phyloP scores from a whole-genome alignment of 2,888 invertebrate genomes.

The Malthinus seriepunctatus region DNA sequence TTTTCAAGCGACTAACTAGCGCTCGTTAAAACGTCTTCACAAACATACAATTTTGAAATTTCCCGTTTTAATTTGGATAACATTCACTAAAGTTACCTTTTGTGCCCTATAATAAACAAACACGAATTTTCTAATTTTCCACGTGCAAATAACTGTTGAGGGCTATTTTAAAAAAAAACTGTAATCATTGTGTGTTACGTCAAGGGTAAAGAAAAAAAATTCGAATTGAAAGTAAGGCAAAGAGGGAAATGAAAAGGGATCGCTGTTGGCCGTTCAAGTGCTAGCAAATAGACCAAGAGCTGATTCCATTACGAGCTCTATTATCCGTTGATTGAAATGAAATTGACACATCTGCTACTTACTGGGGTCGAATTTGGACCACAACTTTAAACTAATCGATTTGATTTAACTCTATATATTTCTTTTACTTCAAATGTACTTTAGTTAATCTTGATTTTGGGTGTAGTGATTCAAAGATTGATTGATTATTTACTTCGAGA shows the following conservation, averaged over 20 bases:
- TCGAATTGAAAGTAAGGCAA: conserved; percentile 29
- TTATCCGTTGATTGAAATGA: conserved; percentile 57
- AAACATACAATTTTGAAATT: conserved; percentile 42
- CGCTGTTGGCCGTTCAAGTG: conserved; percentile 44
- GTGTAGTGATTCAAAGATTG: too few relatives aligned
- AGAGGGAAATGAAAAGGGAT: conserved; percentile 39
- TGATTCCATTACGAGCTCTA: conserved; percentile 57
- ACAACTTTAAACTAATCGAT: conserved; percentile 10
- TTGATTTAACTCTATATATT: too few relatives aligned
- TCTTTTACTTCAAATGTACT: too few relatives aligned
- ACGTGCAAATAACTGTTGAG: too few relatives aligned
- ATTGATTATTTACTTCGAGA: too few relatives aligned
- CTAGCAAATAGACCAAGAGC: conserved; percentile 57
- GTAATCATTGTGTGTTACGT: background rate
- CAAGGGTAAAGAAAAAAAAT: conserved; percentile 12
- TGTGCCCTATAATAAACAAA: background rate
- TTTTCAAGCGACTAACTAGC: conserved; percentile 52
- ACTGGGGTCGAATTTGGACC: conserved; percentile 38
- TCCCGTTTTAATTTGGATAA: conserved; percentile 38
- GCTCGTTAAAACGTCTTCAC: conserved; percentile 50
- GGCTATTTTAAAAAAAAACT: too few relatives aligned
- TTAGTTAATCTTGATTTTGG: too few relatives aligned
- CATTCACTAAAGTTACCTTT: conserved; percentile 9
- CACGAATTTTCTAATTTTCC: background rate
- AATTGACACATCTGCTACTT: conserved; percentile 58